Base-by-base conservation (phyloP, 1,140 invertebrate species). In the Bombus difficillimus region DNA sequence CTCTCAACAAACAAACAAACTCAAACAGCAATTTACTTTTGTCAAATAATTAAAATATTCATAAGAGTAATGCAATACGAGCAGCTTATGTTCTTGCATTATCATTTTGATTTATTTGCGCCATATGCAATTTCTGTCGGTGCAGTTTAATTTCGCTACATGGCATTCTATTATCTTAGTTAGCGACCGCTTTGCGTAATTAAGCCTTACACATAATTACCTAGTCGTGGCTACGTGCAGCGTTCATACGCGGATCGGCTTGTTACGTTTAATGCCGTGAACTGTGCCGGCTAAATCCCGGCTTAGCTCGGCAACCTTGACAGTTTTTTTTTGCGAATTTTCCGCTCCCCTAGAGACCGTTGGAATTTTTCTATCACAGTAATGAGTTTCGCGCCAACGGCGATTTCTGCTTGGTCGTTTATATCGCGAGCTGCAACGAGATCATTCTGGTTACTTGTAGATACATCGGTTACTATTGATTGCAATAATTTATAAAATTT, bases 161-260 rank as follows among this genome's bases (percentile, higher is more conserved):
- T 39, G 69, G 80, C 69, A 81, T 81, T 81, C 80, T 81, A 81
- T 81, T 81, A 81, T 59, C 80, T 81, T 37, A 81, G 69, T 81
- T 81, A 81, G 69, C 80, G 68, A 59, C 79, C 79, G 79, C 68
- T 72, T 81, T 59, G 68, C 79, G 79, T 81, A 81, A 81, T 81
- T 81, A 81, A 81, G 68, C 68, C 79, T 72, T 71, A 72, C 79
- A 72, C 79, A 81, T 81, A 81, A 81, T 81, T 72, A 81, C 68
- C 68, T 41, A 71, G 79, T 59, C 34, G 47, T 10, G 47, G 28
- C 47, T 53, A 53, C 47, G 18, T 22, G 47, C 18, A 53, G 47
- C 28, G 57, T 41, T 72, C 68, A 34, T 72, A 72, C 79, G 68
- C 68, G 79, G 68, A 81, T 81, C 79, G 79, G 79, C 79, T 81